Base-by-base conservation (phyloP, 1,140 invertebrate genomes). In the Penaeus indicus region DNA sequence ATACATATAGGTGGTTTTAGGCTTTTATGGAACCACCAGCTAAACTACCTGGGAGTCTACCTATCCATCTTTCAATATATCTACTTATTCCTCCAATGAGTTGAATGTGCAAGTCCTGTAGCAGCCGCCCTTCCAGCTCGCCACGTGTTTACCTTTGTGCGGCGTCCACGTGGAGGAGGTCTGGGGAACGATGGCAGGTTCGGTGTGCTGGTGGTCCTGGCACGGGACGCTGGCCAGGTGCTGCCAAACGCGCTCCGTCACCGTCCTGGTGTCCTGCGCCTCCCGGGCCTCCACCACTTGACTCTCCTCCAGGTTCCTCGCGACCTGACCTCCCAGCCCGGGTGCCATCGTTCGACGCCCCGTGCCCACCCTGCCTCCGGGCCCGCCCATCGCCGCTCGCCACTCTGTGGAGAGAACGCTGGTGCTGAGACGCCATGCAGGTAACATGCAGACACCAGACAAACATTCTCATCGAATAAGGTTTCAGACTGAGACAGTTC, bases 171-270 rank as follows among this genome's bases (percentile, higher is more conserved):
- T 63, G 25, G 81, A 63, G 10, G 54, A 13, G 11, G 75, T 78
- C 27, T 86, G 84, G 4, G 84, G 72, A 11, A 64, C 72, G 62
- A 80, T 80, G 32, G 4, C 62, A 1, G 85, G 61, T 32, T 86
- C 62, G 38, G 85, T 78, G 47, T 79, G 85, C 3, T 38, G 22
- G 22, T 81, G 77, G 42, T 64, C 61, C 25, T 67, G 22, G 42
- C 77, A 86, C 7, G 62, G 63, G 21, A 86, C 85, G n/a, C 61
- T 80, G 32, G 86, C 86, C 64, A 88, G 25, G 80, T 88, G 79
- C 60, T 88, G 64, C 86, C 86, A 88, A 16, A 88, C 80, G 22
- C 86, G 22, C 19, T 88, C 86, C 86, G 80, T n/a, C 32, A 88
- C 80, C 7, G 25, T 81, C 61, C 85, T n/a, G 21, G 60, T 82